Evolutionary conservation across 2,797 vertebrate species (phyloP), one percentile per base, ranked within the genome.

Genomic region (Tinamus major): DNA sequence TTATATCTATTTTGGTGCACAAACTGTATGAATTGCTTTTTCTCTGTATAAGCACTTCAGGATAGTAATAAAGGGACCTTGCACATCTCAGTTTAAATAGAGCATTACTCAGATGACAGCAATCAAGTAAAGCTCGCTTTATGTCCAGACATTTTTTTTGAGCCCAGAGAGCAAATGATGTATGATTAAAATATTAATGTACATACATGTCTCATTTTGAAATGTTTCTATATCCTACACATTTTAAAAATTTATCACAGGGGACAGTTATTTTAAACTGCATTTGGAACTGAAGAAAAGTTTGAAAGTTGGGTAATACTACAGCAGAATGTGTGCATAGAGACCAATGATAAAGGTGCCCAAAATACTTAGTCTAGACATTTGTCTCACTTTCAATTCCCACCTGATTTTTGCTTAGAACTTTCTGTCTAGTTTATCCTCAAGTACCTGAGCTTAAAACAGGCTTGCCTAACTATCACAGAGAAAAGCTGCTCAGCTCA

Each of bases 401-500:
- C 10, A 62, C 39, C 31, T 89, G 27, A 41, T 58, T 35, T 64
- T 94, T 86, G 26, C 42, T 88, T 85, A 81, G 26, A 8, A 42
- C 55, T 79, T 87, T 58, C 39, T 88, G 71, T 42, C 39, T 49
- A 29, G 42, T 67, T 67, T 48, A 71, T 65, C 41, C 44, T 53
- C 41, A 48, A 24, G 24, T 82, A 53, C 49, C 6, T 71, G 53
- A 48, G 5, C 79, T 79, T 81, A 82, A 90, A 65, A 41, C 27
- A 76, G 1, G 0, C 1, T 71, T 91, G 26, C 12, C 17, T 41
- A 93, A 2, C 65, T 76, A 39, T 62, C 58, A 79, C 12, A 42
- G 15, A 37, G 59, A 87, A 87, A 92, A 96, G 26, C 49, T 80
- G 29, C 49, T 96, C 72, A 91, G 68, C 93, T 94, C 55, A 51